Percentiles rank a stretch among this genome's conserved stretches.
Evolutionary conservation across 2,888 invertebrate genomes (phyloP).

Genomic region (Calameuta idolon): DNA sequence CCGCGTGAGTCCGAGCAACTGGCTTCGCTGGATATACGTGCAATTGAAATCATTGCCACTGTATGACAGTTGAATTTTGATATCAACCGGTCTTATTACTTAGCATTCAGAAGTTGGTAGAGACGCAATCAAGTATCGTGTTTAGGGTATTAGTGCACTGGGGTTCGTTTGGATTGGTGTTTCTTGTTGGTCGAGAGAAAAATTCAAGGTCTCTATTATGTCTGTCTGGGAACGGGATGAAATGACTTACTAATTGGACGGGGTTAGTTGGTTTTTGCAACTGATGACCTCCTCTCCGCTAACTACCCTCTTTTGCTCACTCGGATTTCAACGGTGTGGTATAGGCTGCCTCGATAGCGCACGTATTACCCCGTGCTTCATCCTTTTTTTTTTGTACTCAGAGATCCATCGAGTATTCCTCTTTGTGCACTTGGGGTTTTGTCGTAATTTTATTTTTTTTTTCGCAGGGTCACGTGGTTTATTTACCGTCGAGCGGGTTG

Average conservation of each 20-base stretch:
- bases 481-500: neutral
- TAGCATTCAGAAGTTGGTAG: neutral
- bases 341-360: neutral
- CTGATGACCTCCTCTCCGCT: neutral
- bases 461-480: neutral
- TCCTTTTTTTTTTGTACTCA: neutral
- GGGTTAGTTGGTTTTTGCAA: neutral
- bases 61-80: neutral
- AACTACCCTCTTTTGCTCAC: neutral
- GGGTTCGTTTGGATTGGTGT: neutral
- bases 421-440: neutral
- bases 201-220: neutral
- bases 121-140: neutral
- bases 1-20: constrained; percentile 1
- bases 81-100: neutral
- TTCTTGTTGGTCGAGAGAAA: neutral
- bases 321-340: neutral
- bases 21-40: neutral
- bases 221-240: neutral
- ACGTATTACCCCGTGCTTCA: neutral
- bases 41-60: constrained; percentile 3
- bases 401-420: neutral
- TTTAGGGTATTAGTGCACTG: neutral
- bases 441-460: neutral
- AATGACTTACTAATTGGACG: neutral